phyloP scores from a whole-genome alignment of 2,797 vertebrate genomes.

The Arremon brunneinucha region DNA sequence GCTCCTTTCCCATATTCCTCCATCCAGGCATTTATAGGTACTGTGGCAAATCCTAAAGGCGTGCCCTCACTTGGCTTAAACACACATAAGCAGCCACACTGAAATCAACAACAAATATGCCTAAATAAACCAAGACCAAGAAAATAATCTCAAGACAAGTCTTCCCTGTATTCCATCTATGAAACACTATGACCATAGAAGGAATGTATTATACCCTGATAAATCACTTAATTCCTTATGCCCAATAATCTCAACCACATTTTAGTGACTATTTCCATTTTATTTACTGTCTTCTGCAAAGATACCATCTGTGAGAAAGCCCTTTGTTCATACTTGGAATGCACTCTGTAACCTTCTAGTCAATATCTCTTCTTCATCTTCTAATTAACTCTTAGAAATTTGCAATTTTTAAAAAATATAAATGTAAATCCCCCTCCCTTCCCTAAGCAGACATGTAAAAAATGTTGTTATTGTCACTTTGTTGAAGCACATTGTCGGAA shows the following conservation, averaged over 20 bases:
- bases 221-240: background rate
- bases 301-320: background rate
- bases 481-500: slow-evolving; percentile 8
- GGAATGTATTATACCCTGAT: background rate
- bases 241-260: background rate
- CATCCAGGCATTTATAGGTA: background rate
- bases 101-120: background rate
- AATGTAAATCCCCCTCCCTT: background rate
- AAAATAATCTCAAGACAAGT: background rate
- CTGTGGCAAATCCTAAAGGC: background rate
- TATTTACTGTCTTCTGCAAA: background rate
- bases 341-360: background rate
- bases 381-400: slow-evolving; percentile 38
- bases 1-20: background rate
- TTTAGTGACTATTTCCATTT: background rate
- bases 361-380: background rate
- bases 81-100: background rate
- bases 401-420: background rate
- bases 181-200: background rate
- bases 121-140: background rate
- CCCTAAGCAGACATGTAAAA: background rate
- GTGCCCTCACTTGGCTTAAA: background rate
- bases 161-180: background rate
- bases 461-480: slow-evolving; percentile 43
- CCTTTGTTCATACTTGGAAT: background rate